Base-by-base conservation (phyloP, 2,888 invertebrate species). In the Drosophila helvetica region DNA sequence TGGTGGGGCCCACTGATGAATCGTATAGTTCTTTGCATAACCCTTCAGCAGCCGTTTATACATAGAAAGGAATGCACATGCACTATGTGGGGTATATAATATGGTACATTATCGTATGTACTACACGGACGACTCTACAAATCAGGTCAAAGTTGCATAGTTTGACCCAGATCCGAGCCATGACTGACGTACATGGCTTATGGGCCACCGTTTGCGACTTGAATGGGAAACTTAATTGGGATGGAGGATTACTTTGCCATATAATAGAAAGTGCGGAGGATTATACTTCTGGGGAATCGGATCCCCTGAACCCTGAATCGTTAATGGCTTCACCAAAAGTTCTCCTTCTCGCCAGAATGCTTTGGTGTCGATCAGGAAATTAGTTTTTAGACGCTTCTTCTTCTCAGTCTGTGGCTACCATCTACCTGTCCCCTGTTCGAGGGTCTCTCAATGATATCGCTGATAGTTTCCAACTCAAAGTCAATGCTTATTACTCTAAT, bases 71-170 rank as follows among this genome's bases (percentile, higher is more conserved):
- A 10, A 25, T 43, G 19, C 46, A 33, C 48, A 25, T 48, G 46
- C 5, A 25, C 17, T 48, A n/a, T 48, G 38, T 66, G 43, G 25
- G 19, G 17, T 7, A 8, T 12, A 25, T 54, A n/a, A 38, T 38
- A n/a, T 38, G 15, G 18, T 18, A n/a, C 7, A 22, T n/a, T n/a
- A 52, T n/a, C 12, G 12, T 45, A 47, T 12, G 5, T 54, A 25
- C 10, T 46, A 18, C 54, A 33, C 48, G 46, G 64, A 59, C 58
- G 30, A 58, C 56, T 57, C 48, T 30, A 50, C 38, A 62, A 83
- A 83, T 81, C 86, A 82, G 83, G 83, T 84, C 83, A 87, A 74
- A 82, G 82, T 82, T 85, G 82, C 81, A 74, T 74, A 77, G 70
- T 66, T 63, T 84, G 83, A 84, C 83, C 87, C 80, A 84, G 79